Evolutionary conservation across 2,888 invertebrate species (phyloP).

Genomic region (Mythimna ferrago): DNA sequence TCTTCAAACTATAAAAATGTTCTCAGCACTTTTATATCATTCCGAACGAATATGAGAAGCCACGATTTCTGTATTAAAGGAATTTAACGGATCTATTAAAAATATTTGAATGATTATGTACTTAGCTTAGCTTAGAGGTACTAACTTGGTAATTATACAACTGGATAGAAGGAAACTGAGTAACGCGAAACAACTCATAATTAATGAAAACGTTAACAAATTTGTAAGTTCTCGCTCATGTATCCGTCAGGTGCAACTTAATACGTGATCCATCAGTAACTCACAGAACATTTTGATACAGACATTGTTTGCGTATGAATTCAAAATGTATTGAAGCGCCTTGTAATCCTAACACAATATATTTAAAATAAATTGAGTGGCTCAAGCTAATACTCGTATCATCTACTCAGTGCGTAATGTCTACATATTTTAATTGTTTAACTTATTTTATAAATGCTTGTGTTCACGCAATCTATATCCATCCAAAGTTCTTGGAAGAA

Average conservation of each 20-base stretch:
- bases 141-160: too few relatives aligned
- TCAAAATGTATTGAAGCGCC: conserved; percentile 1
- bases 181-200: not conserved
- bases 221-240: not conserved
- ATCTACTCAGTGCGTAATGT: too few relatives aligned
- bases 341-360: not conserved
- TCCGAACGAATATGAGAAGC: not conserved
- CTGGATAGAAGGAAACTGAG: not conserved
- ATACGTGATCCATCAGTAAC: conserved; percentile 7
- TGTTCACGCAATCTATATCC: too few relatives aligned
- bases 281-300: conserved; percentile 7
- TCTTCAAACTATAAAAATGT: conserved; percentile 18
- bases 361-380: too few relatives aligned
- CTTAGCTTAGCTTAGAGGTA: not conserved
- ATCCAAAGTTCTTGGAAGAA: too few relatives aligned
- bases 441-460: too few relatives aligned
- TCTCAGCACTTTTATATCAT: conserved; percentile 2
- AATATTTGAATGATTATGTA: not conserved
- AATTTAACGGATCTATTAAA: conserved; percentile 7
- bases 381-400: too few relatives aligned
- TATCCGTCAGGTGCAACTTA: not conserved
- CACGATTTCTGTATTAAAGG: not conserved
- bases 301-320: not conserved
- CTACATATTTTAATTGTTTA: too few relatives aligned
- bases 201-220: not conserved